Conservation (phyloP, 2,113 vertebrate species). For the Pomatostomus ruficeps region DNA sequence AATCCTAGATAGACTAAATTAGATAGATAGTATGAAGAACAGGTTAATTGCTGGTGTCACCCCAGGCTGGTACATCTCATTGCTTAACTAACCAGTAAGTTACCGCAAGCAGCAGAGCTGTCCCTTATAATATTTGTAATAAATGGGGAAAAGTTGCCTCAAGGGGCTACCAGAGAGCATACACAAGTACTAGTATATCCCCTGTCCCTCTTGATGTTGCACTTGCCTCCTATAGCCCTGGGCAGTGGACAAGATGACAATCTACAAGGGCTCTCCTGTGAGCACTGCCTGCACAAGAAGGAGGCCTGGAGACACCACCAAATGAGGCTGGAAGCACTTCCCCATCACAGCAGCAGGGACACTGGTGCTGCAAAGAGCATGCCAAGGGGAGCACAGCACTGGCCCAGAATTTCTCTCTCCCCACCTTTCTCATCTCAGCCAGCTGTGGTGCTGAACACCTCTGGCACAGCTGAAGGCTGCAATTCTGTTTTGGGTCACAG, state of each 20-base stretch:
- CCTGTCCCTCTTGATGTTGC: neutral
- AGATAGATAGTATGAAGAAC: neutral
- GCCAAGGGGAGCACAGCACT: neutral
- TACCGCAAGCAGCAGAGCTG: neutral
- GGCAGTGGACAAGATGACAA: neutral
- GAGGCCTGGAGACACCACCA: neutral
- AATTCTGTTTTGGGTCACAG: neutral
- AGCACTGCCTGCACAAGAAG: accelerated
- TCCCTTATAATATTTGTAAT: neutral
- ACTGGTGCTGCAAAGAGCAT: neutral
- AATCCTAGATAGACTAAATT: neutral
- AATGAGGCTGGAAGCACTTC: neutral
- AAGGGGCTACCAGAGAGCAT: neutral
- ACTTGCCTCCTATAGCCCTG: neutral
- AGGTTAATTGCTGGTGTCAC: neutral
- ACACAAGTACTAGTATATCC: neutral
- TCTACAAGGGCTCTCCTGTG: neutral
- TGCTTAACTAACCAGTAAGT: conserved; percentile 20
- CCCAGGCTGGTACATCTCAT: neutral
- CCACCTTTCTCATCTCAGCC: neutral
- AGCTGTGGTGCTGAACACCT: neutral
- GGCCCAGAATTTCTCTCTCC: neutral
- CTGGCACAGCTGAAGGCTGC: neutral
- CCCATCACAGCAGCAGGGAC: accelerated
- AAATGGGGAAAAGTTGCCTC: neutral